Evolutionary conservation across 1,140 invertebrate genomes (phyloP).

Genomic region (Acromyrmex heyeri): DNA sequence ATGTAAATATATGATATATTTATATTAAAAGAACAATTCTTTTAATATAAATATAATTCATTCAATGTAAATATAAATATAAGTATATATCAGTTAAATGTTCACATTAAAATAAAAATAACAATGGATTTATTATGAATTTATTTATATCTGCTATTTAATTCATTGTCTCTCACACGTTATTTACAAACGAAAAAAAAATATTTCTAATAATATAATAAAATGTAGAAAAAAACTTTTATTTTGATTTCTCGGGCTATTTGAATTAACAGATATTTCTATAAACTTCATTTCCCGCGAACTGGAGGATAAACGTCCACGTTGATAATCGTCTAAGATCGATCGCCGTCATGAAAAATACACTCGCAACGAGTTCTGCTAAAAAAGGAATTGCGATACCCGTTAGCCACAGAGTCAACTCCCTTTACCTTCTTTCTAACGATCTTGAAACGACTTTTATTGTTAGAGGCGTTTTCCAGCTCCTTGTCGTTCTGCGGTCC

Average conservation of each 20-base stretch:
- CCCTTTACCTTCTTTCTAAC: conserved; percentile 18
- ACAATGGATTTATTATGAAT: not conserved
- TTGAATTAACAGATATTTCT: conserved; percentile 12
- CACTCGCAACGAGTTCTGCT: conserved; percentile 4
- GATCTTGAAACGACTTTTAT: conserved; percentile 53
- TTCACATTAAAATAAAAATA: not conserved
- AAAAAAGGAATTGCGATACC: conserved; percentile 50
- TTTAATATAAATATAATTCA: conserved; percentile 17
- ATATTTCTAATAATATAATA: not conserved
- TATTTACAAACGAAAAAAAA: not conserved
- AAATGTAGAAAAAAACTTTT: not conserved
- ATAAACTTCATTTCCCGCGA: not conserved
- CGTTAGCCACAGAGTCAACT: conserved; percentile 48
- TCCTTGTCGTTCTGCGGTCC: conserved; percentile 53
- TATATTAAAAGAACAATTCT: not conserved
- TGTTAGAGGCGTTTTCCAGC: conserved; percentile 48
- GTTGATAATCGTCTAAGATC: not conserved
- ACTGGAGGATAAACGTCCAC: not conserved
- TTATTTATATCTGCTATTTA: not conserved
- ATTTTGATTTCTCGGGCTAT: not conserved
- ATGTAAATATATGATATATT: not conserved
- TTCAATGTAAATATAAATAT: not conserved
- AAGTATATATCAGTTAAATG: not conserved
- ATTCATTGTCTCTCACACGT: not conserved
- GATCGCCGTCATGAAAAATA: conserved; percentile 8